Base-by-base conservation (phyloP, 2,113 vertebrate species). In the Scophthalmus maximus region DNA sequence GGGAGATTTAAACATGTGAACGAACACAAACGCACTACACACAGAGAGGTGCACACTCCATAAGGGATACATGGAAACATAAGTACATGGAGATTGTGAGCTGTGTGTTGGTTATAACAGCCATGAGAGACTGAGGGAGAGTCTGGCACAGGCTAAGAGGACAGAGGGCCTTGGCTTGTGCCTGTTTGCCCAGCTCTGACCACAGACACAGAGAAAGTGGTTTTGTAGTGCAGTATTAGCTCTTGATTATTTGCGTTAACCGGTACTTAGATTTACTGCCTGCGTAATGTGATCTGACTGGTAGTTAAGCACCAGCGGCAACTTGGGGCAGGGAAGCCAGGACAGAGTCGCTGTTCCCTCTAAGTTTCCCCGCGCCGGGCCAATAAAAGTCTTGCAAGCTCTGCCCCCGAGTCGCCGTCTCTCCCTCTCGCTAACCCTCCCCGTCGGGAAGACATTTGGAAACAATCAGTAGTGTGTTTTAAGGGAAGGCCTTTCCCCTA, bases 401-500 rank as follows among this genome's bases (percentile, higher is more conserved):
- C 51, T 86, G 83, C 75, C 82, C 81, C 73, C 1, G 47, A 79
- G 64, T 88, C 47, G 22, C 58, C 14, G 63, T 78, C 68, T 82
- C 71, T 75, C 61, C 88, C 73, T 79, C 53, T 51, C 3, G 83
- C 87, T 89, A 88, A 90, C 88, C 89, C 81, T 65, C 89, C 92
- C 88, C 87, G 91, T 86, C 90, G 93, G 78, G 91, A 85, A 62
- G 40, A 51, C 96, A 97, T 97, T 98, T 97, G 97, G 97, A 95
- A 97, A 92, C 94, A 97, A 97, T 98, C 95, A 97, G 93, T 67
- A 88, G 90, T 92, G 93, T 96, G 96, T 96, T 97, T 97, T 93
- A 96, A 94, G 87, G 94, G 92, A 85, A 83, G 74, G 83, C 63
- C 75, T 81, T 84, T 88, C 83, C 79, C 63, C 83, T 88, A 88